These are phyloP conservation scores for Cololabis saira DNA, from an alignment of 2,113 vertebrate genomes.

Conservation along the genomic window DNA sequence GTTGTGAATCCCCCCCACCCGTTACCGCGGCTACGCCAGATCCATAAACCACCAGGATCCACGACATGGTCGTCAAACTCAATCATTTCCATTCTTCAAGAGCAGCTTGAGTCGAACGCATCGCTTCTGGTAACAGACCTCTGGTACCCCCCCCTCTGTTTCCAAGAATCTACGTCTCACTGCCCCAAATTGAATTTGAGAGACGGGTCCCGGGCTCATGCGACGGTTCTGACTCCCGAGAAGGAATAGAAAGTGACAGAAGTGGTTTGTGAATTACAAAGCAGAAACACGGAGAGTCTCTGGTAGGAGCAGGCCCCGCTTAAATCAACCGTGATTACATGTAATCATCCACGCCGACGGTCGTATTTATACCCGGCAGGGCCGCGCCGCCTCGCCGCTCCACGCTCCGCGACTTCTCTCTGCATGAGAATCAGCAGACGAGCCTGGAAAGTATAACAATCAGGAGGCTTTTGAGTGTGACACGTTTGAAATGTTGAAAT, in stretches of 20 bases:
- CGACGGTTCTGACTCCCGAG: neutral
- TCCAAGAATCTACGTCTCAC: neutral
- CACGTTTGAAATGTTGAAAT: no score
- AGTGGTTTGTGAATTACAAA: neutral
- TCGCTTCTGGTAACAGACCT: neutral
- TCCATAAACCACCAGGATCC: no score
- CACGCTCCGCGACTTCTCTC: neutral
- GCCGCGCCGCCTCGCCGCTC: neutral
- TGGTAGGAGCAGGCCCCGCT: neutral
- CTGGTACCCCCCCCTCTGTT: neutral
- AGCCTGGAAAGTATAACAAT: neutral
- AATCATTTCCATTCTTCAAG: neutral
- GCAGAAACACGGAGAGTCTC: neutral
- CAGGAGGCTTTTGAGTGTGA: no score
- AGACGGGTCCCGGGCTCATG: neutral
- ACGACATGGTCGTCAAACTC: no score
- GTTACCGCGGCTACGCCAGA: no score
- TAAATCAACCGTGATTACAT: constrained; percentile 31
- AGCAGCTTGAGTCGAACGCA: neutral
- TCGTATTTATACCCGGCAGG: constrained; percentile 23
- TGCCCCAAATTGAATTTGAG: neutral
- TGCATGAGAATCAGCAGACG: neutral
- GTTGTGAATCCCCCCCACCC: no score
- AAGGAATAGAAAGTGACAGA: neutral
- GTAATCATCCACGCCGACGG: constrained; percentile 29